Evolutionary conservation across 2,888 invertebrate species (phyloP).

Genomic region (Tethea ocularis): DNA sequence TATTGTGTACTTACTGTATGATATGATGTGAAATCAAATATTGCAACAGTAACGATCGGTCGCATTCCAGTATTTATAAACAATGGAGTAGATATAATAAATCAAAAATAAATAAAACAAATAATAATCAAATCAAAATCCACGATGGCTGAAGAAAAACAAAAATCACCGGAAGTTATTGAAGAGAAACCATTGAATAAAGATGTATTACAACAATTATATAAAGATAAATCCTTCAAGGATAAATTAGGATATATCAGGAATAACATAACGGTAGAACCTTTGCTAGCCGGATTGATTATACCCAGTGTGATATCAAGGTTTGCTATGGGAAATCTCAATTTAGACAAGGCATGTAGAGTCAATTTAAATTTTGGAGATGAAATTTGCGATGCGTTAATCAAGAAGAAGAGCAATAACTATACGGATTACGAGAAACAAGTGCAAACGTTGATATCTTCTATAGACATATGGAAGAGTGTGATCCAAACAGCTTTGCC

Average conservation of each 20-base stretch:
- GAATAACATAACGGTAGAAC: constrained; percentile 88
- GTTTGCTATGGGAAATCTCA: constrained; percentile 85
- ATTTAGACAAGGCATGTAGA: constrained; percentile 75
- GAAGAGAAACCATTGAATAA: constrained; percentile 71
- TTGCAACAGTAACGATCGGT: constrained; percentile 47
- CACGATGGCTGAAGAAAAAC: constrained; percentile 65
- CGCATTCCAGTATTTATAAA: constrained; percentile 45
- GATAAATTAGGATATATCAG: constrained; percentile 62
- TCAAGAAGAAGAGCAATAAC: constrained; percentile 71
- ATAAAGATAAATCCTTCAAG: constrained; percentile 58
- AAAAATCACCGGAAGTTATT: constrained; percentile 43
- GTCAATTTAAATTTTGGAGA: constrained; percentile 65
- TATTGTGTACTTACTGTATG: constrained; percentile 51
- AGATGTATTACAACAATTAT: constrained; percentile 40
- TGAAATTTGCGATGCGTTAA: constrained; percentile 67
- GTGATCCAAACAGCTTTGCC: constrained; percentile 82
- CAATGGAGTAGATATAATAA: constrained; percentile 52
- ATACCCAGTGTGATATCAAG: constrained; percentile 87
- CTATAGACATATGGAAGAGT: constrained; percentile 83
- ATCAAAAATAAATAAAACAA: constrained; percentile 26
- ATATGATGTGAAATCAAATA: constrained; percentile 61
- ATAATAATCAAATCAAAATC: constrained; percentile 12
- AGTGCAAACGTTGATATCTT: constrained; percentile 83
- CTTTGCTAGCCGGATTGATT: constrained; percentile 88
- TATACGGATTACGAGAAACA: constrained; percentile 85